Evolutionary conservation across 2,888 invertebrate genomes (phyloP).

Genomic region (Meteorus colon): DNA sequence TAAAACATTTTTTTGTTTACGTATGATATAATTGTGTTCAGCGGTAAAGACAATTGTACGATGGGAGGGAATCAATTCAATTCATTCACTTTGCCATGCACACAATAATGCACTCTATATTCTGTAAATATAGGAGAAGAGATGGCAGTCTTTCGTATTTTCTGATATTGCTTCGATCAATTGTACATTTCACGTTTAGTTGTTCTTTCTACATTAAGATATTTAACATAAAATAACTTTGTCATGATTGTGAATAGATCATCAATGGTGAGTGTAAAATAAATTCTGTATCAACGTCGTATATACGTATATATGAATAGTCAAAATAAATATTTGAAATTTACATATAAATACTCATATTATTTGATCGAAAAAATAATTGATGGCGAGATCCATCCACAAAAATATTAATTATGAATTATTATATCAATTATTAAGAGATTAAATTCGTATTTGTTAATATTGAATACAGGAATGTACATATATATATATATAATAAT

Average conservation of each 20-base stretch:
- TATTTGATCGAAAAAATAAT: conserved; percentile 42
- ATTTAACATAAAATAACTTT: conserved; percentile 2
- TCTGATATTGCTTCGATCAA: not conserved
- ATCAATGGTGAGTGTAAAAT: not conserved
- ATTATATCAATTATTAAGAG: not conserved
- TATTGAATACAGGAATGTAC: conserved; percentile 64
- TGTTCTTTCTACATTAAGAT: not conserved
- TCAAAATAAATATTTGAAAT: conserved; percentile 42
- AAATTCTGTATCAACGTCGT: conserved; percentile 1
- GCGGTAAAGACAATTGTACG: not conserved
- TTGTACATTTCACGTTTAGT: not conserved
- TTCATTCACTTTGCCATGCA: not conserved
- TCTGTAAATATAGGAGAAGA: not conserved
- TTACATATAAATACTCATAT: conserved; percentile 46
- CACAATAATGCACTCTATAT: not conserved
- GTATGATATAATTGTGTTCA: not conserved
- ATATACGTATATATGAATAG: conserved; percentile 42
- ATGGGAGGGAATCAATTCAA: too few relatives aligned
- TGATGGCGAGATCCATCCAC: conserved; percentile 32
- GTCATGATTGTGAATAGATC: not conserved
- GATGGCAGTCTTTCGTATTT: not conserved
- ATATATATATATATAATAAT: conserved; percentile 23
- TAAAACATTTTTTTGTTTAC: not conserved
- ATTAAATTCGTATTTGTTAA: conserved; percentile 41
- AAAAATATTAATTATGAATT: conserved; percentile 46